Evolutionary conservation across 2,888 invertebrate genomes (phyloP), one percentile per base, ranked within the genome.

Genomic region (Agapetus fuscipes): DNA sequence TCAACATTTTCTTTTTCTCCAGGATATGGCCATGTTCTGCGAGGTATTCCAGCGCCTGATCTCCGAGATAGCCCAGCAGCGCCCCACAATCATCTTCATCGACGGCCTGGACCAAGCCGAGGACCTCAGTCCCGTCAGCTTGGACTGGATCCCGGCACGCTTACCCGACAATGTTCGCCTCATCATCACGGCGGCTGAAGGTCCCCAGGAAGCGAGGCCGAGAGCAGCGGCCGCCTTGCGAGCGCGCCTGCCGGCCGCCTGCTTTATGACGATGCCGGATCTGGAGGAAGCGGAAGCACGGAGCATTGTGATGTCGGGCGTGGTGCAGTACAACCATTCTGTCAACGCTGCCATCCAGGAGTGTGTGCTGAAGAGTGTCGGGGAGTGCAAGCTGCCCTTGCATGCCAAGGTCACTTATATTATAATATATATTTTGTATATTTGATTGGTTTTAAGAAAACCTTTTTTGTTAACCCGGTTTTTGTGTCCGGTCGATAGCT

Each of bases 121-220:
- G 10, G 55, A 55, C 32, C 49, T 50, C 0, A 63, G 74, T 54
- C 66, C 77, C 43, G 66, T 72, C 12, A 74, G 74, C 44, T 68
- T 83, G 25, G 68, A 78, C 45, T 90, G 90, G 90, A 66, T 90
- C 49, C 87, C 88, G 4, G 66, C 71, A 36, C 72, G 75, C 33
- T 64, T 89, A 48, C 85, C 86, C 3, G 71, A 75, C 37, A 76
- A 83, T 55, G 79, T 83, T 34, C 85, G 85, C 62, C 63, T 90
- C 52, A 76, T 90, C 6, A 44, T 46, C 51, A 83, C 85, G 5
- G 76, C 78, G 50, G 72, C 76, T 30, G 77, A 78, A 57, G 72
- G 71, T 57, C 63, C 62, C 64, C 67, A 56, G 59, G 58, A 30
- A 67, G 64, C 49, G 63, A 68, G 46, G 64, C 68, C 0, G 64